phyloP scores from a whole-genome alignment of 1,140 invertebrate genomes.

The Liolophura sinensis region DNA sequence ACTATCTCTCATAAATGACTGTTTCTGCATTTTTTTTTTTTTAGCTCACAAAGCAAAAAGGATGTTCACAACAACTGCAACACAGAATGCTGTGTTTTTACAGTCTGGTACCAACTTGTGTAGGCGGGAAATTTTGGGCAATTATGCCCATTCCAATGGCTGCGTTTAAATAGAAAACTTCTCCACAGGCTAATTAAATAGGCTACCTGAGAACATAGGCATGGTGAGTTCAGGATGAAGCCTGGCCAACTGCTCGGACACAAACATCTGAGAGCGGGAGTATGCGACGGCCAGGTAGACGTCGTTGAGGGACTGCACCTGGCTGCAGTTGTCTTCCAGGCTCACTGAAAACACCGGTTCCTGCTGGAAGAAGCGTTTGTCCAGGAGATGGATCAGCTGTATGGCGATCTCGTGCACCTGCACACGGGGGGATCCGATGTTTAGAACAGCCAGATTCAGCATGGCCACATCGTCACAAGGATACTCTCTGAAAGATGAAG shows the following conservation, averaged over 20 bases:
- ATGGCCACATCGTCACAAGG: conserved; percentile 98
- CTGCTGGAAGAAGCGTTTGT: conserved; percentile 85
- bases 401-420: conserved; percentile 89
- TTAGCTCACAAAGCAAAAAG: no score
- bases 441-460: conserved; percentile 95
- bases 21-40: no score
- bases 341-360: conserved; percentile 43
- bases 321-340: conserved; percentile 29
- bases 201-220: conserved; percentile 99
- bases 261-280: conserved; percentile 87
- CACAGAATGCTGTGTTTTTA: no score
- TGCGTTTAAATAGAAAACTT: no score
- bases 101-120: no score
- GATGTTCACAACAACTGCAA: no score
- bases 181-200: no score
- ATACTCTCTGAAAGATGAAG: conserved; percentile 77
- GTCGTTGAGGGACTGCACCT: conserved; percentile 65
- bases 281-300: conserved; percentile 83
- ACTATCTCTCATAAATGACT: no score
- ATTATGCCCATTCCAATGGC: no score
- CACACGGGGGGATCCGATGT: conserved; percentile 90
- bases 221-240: conserved; percentile 96
- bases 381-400: conserved; percentile 90
- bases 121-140: no score
- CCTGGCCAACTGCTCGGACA: conserved; percentile 89